Base-by-base conservation (phyloP, 2,797 vertebrate species). In the Tapera naevia region DNA sequence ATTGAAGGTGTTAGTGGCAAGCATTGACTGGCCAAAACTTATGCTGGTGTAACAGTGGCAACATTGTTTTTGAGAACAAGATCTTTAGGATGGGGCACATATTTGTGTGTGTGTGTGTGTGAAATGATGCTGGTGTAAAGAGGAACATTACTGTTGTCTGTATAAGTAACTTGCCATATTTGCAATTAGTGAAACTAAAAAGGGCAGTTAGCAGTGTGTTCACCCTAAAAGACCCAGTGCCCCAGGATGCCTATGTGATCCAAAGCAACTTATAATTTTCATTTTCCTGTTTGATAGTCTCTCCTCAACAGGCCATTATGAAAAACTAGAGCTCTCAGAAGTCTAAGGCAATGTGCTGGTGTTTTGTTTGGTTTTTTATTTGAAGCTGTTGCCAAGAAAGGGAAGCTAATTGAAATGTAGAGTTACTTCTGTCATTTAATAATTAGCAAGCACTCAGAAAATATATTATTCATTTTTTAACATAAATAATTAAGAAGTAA, bases 381-480 rank as follows among this genome's bases (percentile, higher is more conserved):
- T 96, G 85, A 95, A 94, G 91, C 71, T 94, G 66, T 35, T 95
- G 93, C 95, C 94, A 97, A 62, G 73, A 95, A 91, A 92, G 46
- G 62, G 80, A 93, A 92, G 73, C 43, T 92, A 93, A 86, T 94
- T 95, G 93, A 95, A 95, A 88, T 79, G 62, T 92, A 87, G 80
- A 95, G 85, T 79, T 94, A 91, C 82, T 95, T 97, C 87, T 94
- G 92, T 95, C 91, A 95, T 96, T 92, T 93, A 95, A 95, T 97
- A 97, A 97, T 97, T 97, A 97, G 95, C 93, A 96, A 91, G 76
- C 89, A 96, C 92, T 94, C 82, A 80, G 91, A 92, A 93, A 91
- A 91, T 95, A 95, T 95, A 96, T 95, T 93, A 96, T 95, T 94
- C 85, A 86, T 91, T 91, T 94, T 91, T 86, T 71, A 95, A 87